phyloP scores from a whole-genome alignment of 2,888 invertebrate species.

The Ectropis crepuscularia region DNA sequence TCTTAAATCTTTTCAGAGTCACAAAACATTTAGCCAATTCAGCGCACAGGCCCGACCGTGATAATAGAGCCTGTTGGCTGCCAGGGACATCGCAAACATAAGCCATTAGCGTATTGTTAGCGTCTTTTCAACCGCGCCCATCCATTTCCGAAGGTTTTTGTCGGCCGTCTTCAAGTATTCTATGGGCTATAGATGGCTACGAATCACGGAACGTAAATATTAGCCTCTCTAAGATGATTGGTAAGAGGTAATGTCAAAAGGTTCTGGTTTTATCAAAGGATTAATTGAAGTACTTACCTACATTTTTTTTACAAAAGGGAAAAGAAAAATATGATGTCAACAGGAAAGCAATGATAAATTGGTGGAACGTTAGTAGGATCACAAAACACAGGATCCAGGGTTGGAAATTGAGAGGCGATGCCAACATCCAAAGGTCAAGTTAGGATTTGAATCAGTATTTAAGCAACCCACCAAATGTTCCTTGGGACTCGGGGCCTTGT shows the following conservation, averaged over 20 bases:
- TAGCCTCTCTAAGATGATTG: slow-evolving; percentile 3
- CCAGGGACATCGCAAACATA: slow-evolving; percentile 80
- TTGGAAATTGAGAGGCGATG: too few species aligned
- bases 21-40: slow-evolving; percentile 84
- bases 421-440: too few species aligned
- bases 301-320: too few species aligned
- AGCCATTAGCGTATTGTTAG: slow-evolving; percentile 81
- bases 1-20: slow-evolving; percentile 79
- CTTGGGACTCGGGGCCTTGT: too few species aligned
- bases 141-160: slow-evolving; percentile 60
- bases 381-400: too few species aligned
- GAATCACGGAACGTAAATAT: slow-evolving; percentile 33
- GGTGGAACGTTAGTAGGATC: too few species aligned
- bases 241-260: slow-evolving; percentile 4
- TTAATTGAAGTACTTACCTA: background rate
- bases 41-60: slow-evolving; percentile 73
- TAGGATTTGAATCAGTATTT: too few species aligned
- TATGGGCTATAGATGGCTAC: slow-evolving; percentile 29
- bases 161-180: slow-evolving; percentile 58
- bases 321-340: too few species aligned
- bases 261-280: background rate
- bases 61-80: slow-evolving; percentile 80
- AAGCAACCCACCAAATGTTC: too few species aligned
- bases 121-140: slow-evolving; percentile 68
- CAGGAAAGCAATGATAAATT: too few species aligned